phyloP scores from a whole-genome alignment of 1,140 invertebrate genomes.

The Drosophila burlai region DNA sequence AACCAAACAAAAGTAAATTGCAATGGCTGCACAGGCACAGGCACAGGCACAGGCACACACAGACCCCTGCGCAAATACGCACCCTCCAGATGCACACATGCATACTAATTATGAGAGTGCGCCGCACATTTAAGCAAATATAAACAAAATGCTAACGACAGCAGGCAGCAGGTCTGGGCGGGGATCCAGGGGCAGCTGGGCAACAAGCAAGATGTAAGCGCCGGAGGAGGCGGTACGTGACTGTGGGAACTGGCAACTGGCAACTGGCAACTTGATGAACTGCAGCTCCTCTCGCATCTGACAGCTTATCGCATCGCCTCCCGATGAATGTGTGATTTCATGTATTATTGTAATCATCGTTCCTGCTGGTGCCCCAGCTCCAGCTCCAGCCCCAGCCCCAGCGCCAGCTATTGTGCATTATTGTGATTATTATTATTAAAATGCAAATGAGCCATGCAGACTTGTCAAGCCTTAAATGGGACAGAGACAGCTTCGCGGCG shows the following conservation, averaged over 20 bases:
- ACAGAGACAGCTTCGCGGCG: slow-evolving; percentile 30
- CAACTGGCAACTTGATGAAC: slow-evolving; percentile 41
- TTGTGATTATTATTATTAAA: slow-evolving; percentile 82
- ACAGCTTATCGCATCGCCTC: slow-evolving; percentile 37
- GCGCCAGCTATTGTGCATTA: slow-evolving; percentile 53
- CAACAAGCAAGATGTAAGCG: slow-evolving; percentile 31
- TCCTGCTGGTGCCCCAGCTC: slow-evolving; percentile 15
- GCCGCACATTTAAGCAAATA: slow-evolving; percentile 66
- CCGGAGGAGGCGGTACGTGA: slow-evolving; percentile 45
- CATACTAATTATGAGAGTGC: slow-evolving; percentile 65
- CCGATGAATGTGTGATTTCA: slow-evolving; percentile 59
- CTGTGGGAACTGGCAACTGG: slow-evolving; percentile 16
- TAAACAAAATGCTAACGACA: slow-evolving; percentile 72
- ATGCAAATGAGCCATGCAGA: slow-evolving; percentile 73
- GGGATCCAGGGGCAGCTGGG: not conserved
- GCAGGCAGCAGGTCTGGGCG: slow-evolving; percentile 14
- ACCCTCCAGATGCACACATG: slow-evolving; percentile 39
- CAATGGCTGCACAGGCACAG: slow-evolving; percentile 24
- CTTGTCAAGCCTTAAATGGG: slow-evolving; percentile 56
- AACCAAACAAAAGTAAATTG: slow-evolving; percentile 67
- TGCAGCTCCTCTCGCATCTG: slow-evolving; percentile 37
- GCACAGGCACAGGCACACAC: slow-evolving; percentile 15
- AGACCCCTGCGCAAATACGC: slow-evolving; percentile 10
- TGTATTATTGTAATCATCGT: slow-evolving; percentile 64
- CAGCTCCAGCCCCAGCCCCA: too few relatives aligned